These are phyloP conservation scores for Eristalis tenax DNA, from an alignment of 2,888 invertebrate species.

Conservation along the genomic window DNA sequence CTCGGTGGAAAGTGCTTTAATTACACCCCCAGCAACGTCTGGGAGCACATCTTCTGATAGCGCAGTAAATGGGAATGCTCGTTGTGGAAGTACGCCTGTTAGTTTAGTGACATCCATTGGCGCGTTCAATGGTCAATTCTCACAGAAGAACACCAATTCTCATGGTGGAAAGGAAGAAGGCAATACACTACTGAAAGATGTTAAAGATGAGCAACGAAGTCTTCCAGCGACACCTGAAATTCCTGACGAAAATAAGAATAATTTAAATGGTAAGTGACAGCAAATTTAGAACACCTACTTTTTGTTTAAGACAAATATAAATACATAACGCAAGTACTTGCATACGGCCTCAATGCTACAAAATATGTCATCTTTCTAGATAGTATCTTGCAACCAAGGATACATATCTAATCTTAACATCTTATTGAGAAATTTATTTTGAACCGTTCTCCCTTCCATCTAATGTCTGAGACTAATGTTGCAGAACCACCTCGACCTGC, in stretches of 20 bases:
- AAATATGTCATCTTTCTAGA: too few relatives aligned
- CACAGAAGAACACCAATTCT: conserved; percentile 10
- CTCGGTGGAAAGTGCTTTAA: conserved; percentile 44
- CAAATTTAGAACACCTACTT: neutral
- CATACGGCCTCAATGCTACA: too few relatives aligned
- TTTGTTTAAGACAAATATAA: neutral
- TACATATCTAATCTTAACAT: too few relatives aligned
- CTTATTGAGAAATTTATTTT: too few relatives aligned
- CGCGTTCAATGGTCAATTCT: conserved; percentile 46
- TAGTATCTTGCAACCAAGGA: too few relatives aligned
- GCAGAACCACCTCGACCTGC: too few relatives aligned
- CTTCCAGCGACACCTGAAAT: conserved; percentile 37
- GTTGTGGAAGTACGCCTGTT: conserved; percentile 65
- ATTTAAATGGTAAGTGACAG: conserved; percentile 39
- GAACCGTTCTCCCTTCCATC: too few relatives aligned
- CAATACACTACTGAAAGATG: conserved; percentile 3
- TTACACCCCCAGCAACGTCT: conserved; percentile 61
- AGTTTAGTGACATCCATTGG: conserved; percentile 47
- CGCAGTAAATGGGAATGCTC: conserved; percentile 59
- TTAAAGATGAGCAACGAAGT: conserved; percentile 32
- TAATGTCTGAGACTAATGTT: too few relatives aligned
- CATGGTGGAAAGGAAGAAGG: conserved; percentile 34
- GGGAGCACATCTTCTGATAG: conserved; percentile 65
- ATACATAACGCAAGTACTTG: too few relatives aligned
- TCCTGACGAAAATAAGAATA: conserved; percentile 24